Conservation (phyloP, 2,113 vertebrate species). For the Bubalus kerabau region DNA sequence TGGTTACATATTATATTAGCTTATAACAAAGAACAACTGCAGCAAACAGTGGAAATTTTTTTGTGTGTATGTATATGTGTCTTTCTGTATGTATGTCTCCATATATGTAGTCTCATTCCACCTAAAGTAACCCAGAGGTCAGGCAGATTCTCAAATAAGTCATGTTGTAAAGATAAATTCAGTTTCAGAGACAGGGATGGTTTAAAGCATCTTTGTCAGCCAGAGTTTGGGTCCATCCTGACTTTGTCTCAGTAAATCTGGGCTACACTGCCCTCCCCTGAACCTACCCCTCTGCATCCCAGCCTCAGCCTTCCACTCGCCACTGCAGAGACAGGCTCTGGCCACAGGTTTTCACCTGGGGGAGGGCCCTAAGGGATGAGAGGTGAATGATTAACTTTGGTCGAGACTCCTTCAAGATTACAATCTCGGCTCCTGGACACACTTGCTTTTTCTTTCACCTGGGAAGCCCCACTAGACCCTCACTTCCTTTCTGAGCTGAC, state of each 20-base stretch:
- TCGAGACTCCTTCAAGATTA: slow-evolving; percentile 38
- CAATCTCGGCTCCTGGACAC: slow-evolving; percentile 45
- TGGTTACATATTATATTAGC: slow-evolving; percentile 15
- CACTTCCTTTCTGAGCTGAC: neutral
- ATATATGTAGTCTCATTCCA: neutral
- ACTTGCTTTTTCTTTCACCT: slow-evolving; percentile 52
- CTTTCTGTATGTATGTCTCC: neutral
- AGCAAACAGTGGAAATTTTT: neutral
- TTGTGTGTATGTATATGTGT: neutral
- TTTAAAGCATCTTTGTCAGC: neutral
- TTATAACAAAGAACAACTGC: neutral
- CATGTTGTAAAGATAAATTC: neutral
- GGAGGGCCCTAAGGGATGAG: neutral
- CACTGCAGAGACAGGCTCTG: neutral
- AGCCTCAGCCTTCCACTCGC: neutral
- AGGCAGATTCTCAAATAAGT: neutral
- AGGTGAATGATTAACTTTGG: slow-evolving; percentile 58
- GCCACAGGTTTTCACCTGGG: neutral
- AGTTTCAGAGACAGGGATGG: neutral
- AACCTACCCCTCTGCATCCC: neutral
- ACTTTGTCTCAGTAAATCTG: neutral
- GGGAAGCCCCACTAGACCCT: neutral
- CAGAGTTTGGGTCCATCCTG: neutral
- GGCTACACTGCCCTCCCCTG: neutral
- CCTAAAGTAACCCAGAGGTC: neutral